Base-by-base conservation (phyloP, 1,140 invertebrate genomes). In the Dinothrombium tinctorium region DNA sequence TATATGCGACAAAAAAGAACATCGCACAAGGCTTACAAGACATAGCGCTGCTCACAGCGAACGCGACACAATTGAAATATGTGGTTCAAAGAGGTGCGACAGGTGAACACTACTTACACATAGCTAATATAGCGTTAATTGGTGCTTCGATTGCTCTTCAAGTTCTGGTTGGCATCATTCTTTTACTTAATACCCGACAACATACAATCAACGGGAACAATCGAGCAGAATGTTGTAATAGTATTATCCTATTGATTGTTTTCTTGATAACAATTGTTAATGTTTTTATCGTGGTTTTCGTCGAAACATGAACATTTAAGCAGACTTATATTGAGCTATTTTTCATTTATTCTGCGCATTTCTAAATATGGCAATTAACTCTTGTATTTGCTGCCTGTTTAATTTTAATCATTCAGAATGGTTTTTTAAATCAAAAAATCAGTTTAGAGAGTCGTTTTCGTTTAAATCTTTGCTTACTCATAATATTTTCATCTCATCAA, bases 41-140 rank as follows among this genome's bases (percentile, higher is more conserved):
- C 42, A 50, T 61, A 25, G 59, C 60, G n/a, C 47, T 61, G 3
- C 48, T 61, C 7, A 63, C 59, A 3, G 62, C 61, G 12, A 65
- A 84, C 55, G 79, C 79, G n/a, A 79, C 76, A 0, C 80, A 86
- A 52, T 59, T 87, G 7, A 83, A 83, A 57, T 82, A 82, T 50
- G 71, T 84, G 12, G 64, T 86, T 0, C 74, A 77, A 49, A 71
- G 78, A 4, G 43, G 33, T 33, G 24, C 41, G 15, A 23, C 25
- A 12, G 26, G 24, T 21, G 24, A 14, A 2, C 20, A 11, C 15
- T 14, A 20, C n/a, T 51, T 50, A 31, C 50, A 51, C 24, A 25
- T 42, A 12, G 37, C 48, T 14, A 52, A 83, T 65, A 55, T 87
- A 2, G 68, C 67, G 25, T 65, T 84, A 35, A 82, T 87, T 45